These are phyloP conservation scores for Ellobium chinense DNA, from an alignment of 2,888 invertebrate species.

Conservation along the genomic window DNA sequence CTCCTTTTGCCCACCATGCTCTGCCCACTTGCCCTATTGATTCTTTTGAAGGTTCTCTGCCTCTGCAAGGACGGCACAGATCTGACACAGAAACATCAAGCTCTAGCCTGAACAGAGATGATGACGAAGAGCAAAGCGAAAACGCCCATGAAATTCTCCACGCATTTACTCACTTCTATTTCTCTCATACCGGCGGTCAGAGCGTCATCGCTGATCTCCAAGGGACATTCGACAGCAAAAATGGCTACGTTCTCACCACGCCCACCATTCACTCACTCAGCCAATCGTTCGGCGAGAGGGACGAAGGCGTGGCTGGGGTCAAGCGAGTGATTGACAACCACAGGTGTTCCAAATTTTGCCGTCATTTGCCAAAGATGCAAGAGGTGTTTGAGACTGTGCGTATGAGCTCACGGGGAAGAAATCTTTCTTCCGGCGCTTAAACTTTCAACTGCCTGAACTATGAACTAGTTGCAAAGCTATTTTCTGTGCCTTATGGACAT, in stretches of 20 bases:
- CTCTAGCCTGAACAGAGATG: not conserved
- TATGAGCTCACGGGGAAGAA: too few species aligned
- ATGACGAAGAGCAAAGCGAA: not conserved
- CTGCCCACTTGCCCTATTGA: not conserved
- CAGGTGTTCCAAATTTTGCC: slow-evolving; percentile 2
- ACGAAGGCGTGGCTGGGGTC: slow-evolving; percentile 19
- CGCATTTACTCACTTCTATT: slow-evolving; percentile 22
- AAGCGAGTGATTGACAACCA: slow-evolving; percentile 17
- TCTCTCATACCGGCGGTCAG: slow-evolving; percentile 6
- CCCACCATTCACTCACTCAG: slow-evolving; percentile 30
- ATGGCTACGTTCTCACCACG: slow-evolving; percentile 11
- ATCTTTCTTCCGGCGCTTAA: too few species aligned
- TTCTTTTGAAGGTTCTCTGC: not conserved
- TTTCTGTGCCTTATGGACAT: too few species aligned
- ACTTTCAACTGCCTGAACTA: too few species aligned
- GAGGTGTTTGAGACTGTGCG: not conserved
- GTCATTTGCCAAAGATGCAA: slow-evolving; percentile 1
- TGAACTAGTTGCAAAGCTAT: too few species aligned
- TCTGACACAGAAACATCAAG: not conserved
- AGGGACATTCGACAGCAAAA: not conserved
- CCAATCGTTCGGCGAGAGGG: slow-evolving; percentile 1
- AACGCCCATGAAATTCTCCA: not conserved
- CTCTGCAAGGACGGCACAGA: too few species aligned
- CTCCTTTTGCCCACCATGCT: not conserved
- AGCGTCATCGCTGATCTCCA: slow-evolving; percentile 7